Evolutionary conservation across 1,140 invertebrate genomes (phyloP).

Genomic region (Philaenus spumarius): DNA sequence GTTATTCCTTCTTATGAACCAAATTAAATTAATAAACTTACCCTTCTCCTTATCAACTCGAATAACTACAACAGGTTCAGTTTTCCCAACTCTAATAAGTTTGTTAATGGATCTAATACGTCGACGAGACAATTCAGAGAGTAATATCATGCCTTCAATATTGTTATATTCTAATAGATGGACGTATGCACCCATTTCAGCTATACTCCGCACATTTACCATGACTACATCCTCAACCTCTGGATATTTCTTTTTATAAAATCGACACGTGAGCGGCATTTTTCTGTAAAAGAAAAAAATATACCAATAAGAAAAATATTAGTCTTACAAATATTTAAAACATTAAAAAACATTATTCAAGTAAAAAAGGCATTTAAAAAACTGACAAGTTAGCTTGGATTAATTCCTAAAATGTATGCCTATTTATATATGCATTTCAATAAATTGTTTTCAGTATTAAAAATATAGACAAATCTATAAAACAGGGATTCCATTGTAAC

Average conservation of each 20-base stretch:
- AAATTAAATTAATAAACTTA: conserved; percentile 36
- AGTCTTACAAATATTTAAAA: no score
- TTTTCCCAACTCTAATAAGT: conserved; percentile 96
- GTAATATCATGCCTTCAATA: conserved; percentile 94
- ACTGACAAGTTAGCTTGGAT: no score
- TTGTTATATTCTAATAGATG: conserved; percentile 98
- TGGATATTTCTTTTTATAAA: conserved; percentile 96
- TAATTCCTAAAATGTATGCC: no score
- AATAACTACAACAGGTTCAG: conserved; percentile 98
- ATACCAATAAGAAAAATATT: no score
- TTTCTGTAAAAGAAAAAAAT: background rate
- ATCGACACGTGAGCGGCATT: conserved; percentile 95
- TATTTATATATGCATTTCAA: no score
- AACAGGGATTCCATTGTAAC: no score
- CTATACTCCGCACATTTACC: conserved; percentile 97
- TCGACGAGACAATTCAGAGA: conserved; percentile 94
- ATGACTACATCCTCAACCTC: conserved; percentile 99
- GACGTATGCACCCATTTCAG: conserved; percentile 99
- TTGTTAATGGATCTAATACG: conserved; percentile 99
- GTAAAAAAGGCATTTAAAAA: no score
- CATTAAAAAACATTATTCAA: no score
- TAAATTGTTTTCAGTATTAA: no score
- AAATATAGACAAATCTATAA: no score
- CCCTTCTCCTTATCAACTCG: conserved; percentile 99
- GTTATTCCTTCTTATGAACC: background rate